Base-by-base conservation (phyloP, 2,888 invertebrate species). In the Dendrolimus pini region DNA sequence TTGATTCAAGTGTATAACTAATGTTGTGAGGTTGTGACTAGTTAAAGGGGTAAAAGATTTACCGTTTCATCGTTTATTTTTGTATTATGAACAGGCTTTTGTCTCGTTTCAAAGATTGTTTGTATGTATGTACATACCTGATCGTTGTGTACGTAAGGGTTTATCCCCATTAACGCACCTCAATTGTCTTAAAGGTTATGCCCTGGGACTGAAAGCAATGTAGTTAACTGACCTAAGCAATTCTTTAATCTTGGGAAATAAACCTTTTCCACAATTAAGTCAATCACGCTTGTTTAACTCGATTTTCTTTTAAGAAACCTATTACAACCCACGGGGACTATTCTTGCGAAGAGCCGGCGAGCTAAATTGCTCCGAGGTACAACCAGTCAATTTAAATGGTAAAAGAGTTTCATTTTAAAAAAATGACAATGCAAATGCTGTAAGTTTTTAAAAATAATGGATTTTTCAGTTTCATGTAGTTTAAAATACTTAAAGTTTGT, bases 291-390 rank as follows among this genome's bases (percentile, higher is more conserved):
- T 85, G 78, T 79, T 83, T 85, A 85, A 86, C 82, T 85, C 77
- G 79, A 86, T 87, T 85, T 85, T 79, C 81, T 80, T 85, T 82
- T 78, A 82, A 82, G 80, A 83, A 82, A 85, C 83, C 85, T 82
- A 85, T 86, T 85, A 84, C 79, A 80, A 71, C 78, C 86, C 85
- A 74, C 83, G 77, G 85, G 85, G 85, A 83, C 80, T 73, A 75
- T 78, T 79, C 77, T 72, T 64, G 67, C 72, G 68, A 72, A 75
- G 77, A 82, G 66, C 70, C 75, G 70, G 70, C 68, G 72, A 70
- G 61, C 74, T 68, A 83, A 84, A 85, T 86, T 84, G 79, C 83
- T 82, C 72, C 66, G 78, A 83, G 82, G 83, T 83, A 72, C 78
- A 80, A 80, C 74, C 78, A 83, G 79, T 85, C 84, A 83, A 87